Evolutionary conservation across 2,888 invertebrate genomes (phyloP).

Genomic region (Xestobium rufovillosum): DNA sequence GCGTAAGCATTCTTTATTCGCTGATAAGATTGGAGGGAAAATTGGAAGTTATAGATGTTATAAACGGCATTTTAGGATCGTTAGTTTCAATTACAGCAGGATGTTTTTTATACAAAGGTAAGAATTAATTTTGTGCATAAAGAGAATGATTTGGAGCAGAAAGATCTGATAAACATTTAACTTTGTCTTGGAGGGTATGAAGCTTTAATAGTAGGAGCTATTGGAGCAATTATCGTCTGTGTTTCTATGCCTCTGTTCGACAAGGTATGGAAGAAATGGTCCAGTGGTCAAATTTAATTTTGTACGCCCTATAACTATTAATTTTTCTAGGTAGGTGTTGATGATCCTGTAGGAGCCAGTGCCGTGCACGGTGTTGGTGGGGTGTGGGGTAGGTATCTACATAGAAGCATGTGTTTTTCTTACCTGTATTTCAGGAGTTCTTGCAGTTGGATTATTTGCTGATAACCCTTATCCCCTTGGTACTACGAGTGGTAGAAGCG

Average conservation of each 20-base stretch:
- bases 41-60: constrained; percentile 76
- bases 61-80: constrained; percentile 82
- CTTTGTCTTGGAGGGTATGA: constrained; percentile 60
- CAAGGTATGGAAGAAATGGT: constrained; percentile 35
- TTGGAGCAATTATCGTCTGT: constrained; percentile 71
- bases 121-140: not conserved
- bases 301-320: too few species aligned
- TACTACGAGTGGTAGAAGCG: constrained; percentile 70
- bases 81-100: constrained; percentile 85
- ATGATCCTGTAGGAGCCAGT: constrained; percentile 88
- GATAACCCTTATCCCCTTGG: constrained; percentile 74
- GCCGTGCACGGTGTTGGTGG: constrained; percentile 80
- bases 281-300: too few species aligned
- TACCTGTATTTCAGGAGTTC: constrained; percentile 56
- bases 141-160: not conserved
- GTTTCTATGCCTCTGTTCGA: constrained; percentile 69
- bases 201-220: constrained; percentile 68
- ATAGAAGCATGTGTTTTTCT: constrained; percentile 2
- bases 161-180: constrained; percentile 2
- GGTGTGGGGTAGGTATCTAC: constrained; percentile 53
- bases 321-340: constrained; percentile 54
- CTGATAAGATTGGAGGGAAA: constrained; percentile 59
- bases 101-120: constrained; percentile 68
- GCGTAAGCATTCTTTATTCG: constrained; percentile 59
- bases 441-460: constrained; percentile 85